Evolutionary conservation across 2,113 vertebrate genomes (phyloP), one percentile per base, ranked within the genome.

Genomic region (Ursus arctos): DNA sequence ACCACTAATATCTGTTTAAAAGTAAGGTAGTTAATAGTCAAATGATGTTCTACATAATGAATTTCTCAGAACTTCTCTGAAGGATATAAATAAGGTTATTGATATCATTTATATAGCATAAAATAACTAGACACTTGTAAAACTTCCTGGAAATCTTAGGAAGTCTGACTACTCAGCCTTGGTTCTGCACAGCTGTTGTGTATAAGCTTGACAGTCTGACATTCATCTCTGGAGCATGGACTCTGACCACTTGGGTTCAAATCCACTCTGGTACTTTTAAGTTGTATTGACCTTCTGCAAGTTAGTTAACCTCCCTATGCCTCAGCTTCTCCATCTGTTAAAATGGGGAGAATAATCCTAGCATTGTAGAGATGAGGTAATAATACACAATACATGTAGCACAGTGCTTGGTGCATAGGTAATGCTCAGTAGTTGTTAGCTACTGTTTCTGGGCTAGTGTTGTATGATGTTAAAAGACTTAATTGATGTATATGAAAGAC

Each of bases 51-150:
- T 72, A 80, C 31, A 21, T 51, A 61, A 88, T 76, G 21, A 69
- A 55, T 84, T 94, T 90, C 88, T 97, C 40, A 90, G 76, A 92
- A 84, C 40, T 74, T 79, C 53, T 89, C 74, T 95, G 63, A 81
- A 88, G 57, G 69, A 31, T 71, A 77, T 85, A 36, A 95, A 88
- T 36, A 88, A 69, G 22, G 36, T 94, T 61, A 91, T 59, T 96
- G 84, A 43, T 87, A 4, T 53, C 28, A 49, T 90, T 95, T 96
- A 53, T 57, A 61, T 81, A 15, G 33, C 86, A 77, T 67, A 90
- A 86, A 89, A 88, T 87, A 85, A 87, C 53, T 65, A 87, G 11
- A 80, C 90, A 55, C 8, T 67, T 61, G 2, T 84, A 97, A 94
- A 94, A 61, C 59, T 67, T 97, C 59, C 33, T 74, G 40, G 11